Conservation (phyloP, 2,888 invertebrate species). For the Venustoraphidia nigricollis region DNA sequence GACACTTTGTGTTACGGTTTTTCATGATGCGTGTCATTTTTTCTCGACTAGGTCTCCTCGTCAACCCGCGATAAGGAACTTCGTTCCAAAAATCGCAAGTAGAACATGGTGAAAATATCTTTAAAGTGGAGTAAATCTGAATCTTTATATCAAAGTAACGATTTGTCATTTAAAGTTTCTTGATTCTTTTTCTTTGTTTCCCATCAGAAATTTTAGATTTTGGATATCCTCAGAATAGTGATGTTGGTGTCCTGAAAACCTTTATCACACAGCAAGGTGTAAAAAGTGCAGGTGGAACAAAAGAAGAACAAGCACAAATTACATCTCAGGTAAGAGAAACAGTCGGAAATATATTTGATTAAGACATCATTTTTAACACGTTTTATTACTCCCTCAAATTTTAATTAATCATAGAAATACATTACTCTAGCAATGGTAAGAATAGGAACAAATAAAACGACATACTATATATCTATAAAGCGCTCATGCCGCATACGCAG, state of each 20-base stretch:
- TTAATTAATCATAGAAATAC: too few species aligned
- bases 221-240: slow-evolving; percentile 99
- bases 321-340: slow-evolving; percentile 61
- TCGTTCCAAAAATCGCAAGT: too few species aligned
- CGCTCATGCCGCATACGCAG: too few species aligned
- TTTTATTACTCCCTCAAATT: background rate
- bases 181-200: slow-evolving; percentile 15
- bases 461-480: too few species aligned
- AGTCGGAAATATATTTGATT: slow-evolving; percentile 8
- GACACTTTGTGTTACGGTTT: too few species aligned
- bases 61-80: too few species aligned
- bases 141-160: background rate
- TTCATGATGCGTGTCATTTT: too few species aligned
- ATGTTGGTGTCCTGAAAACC: slow-evolving; percentile 96
- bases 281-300: slow-evolving; percentile 93
- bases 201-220: slow-evolving; percentile 89
- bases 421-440: too few species aligned
- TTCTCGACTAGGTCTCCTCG: too few species aligned
- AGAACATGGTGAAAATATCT: too few species aligned
- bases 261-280: slow-evolving; percentile 99
- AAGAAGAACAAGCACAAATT: slow-evolving; percentile 98
- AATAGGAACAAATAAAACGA: too few species aligned
- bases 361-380: background rate
- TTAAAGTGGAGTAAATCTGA: background rate
- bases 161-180: background rate